A percentile compares a stretch with the other conserved stretches of the same genome.
Evolutionary conservation across 2,888 invertebrate species (phyloP).

Genomic region (Drosophila hamatofila): DNA sequence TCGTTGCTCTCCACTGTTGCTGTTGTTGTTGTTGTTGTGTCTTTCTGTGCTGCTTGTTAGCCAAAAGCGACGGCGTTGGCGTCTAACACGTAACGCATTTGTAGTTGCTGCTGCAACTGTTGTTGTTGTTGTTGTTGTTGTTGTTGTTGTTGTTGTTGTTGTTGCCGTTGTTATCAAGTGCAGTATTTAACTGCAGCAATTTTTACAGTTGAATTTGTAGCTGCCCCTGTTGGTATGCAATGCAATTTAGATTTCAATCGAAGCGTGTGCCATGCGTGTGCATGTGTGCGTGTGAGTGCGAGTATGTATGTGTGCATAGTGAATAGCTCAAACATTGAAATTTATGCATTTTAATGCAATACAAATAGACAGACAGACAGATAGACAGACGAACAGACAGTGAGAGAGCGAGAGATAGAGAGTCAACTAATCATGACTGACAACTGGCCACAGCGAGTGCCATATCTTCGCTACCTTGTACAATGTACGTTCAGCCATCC

Average conservation of each 20-base stretch:
- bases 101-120: conserved; percentile 34
- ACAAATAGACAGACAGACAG: conserved; percentile 1
- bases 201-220: conserved; percentile 75
- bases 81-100: conserved; percentile 69
- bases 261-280: conserved; percentile 45
- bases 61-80: conserved; percentile 49
- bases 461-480: neutral
- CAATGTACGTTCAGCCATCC: neutral
- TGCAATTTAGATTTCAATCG: conserved; percentile 76
- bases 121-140: conserved; percentile 7
- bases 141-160: conserved; percentile 12
- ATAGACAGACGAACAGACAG: neutral
- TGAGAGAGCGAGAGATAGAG: neutral
- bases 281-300: conserved; percentile 12
- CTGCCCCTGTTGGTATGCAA: conserved; percentile 56
- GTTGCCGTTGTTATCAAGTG: conserved; percentile 69
- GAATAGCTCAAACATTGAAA: conserved; percentile 49
- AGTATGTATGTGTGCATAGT: neutral
- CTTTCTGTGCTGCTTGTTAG: conserved; percentile 67
- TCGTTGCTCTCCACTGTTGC: conserved; percentile 36
- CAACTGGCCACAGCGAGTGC: conserved; percentile 24
- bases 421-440: conserved; percentile 35
- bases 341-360: conserved; percentile 57
- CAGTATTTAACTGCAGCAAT: conserved; percentile 74
- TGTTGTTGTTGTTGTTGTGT: conserved; percentile 30